A percentile compares a stretch with the other conserved stretches of the same genome.
Evolutionary conservation across 23 tunicate species (phyloP).

Genomic region (Trididemnum nubilum): DNA sequence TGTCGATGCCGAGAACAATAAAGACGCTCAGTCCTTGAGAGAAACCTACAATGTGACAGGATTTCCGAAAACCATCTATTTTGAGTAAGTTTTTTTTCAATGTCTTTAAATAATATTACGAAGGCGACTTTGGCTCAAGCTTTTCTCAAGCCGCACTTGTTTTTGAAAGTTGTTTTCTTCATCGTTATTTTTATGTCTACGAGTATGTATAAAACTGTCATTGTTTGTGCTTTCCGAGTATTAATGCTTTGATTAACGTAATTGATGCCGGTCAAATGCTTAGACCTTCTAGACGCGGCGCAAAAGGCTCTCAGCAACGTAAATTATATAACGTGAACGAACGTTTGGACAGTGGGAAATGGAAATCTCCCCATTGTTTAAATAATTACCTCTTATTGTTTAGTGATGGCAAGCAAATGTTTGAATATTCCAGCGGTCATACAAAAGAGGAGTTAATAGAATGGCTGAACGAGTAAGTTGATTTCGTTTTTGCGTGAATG

Average conservation of each 20-base stretch:
- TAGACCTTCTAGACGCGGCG: too few species aligned
- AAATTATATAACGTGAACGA: too few species aligned
- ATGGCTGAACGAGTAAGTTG: conserved; percentile 78
- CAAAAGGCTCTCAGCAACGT: too few species aligned
- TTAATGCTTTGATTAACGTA: too few species aligned
- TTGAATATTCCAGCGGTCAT: conserved; percentile 84
- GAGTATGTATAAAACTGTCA: neutral
- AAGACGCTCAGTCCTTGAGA: conserved; percentile 60
- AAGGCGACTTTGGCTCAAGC: neutral
- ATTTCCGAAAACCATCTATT: conserved; percentile 88
- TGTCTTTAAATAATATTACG: too few species aligned
- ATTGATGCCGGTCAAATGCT: too few species aligned
- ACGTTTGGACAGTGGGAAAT: too few species aligned
- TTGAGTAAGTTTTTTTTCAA: conserved; percentile 73
- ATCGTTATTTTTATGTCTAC: neutral
- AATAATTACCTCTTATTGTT: too few species aligned
- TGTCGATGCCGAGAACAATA: conserved; percentile 74
- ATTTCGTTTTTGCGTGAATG: neutral
- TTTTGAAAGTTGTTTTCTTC: too few species aligned
- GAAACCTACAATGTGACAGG: conserved; percentile 87
- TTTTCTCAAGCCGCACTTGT: too few species aligned
- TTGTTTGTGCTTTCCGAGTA: neutral
- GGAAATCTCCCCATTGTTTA: too few species aligned
- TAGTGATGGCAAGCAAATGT: conserved; percentile 79
- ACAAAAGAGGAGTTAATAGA: conserved; percentile 61